These are phyloP conservation scores for Tyto alba DNA, from an alignment of 2,113 vertebrate genomes.

Conservation along the genomic window DNA sequence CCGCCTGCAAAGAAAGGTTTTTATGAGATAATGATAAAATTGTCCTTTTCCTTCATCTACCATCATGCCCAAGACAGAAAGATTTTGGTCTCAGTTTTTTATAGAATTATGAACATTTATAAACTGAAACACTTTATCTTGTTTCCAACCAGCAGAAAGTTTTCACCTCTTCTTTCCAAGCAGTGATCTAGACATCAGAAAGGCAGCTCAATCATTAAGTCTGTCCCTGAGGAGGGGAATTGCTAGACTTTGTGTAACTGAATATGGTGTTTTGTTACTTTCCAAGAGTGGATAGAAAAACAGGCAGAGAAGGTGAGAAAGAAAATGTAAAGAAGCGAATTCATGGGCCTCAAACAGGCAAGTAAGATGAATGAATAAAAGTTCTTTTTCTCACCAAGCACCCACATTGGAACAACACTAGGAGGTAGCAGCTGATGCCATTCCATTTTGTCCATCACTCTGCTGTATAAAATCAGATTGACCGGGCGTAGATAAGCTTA, in stretches of 20 bases:
- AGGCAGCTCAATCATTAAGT: not conserved
- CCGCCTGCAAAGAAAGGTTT: not conserved
- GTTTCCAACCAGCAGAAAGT: not conserved
- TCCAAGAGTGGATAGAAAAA: not conserved
- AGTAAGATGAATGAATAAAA: not conserved
- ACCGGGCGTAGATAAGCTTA: not conserved
- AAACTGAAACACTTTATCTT: not conserved
- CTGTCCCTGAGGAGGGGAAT: not conserved
- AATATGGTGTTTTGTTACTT: not conserved
- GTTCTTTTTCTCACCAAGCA: not conserved
- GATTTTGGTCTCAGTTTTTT: not conserved
- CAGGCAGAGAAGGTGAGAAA: not conserved
- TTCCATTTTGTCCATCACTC: not conserved
- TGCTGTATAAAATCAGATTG: too few relatives aligned
- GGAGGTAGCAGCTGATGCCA: not conserved
- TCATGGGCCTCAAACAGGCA: not conserved
- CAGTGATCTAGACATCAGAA: not conserved
- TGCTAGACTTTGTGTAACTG: not conserved
- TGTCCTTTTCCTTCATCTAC: not conserved
- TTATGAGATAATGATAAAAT: not conserved
- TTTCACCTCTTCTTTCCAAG: not conserved
- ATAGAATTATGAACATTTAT: not conserved
- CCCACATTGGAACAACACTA: fast-evolving
- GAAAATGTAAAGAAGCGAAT: not conserved
- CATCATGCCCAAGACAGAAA: not conserved